These are phyloP conservation scores for Seriola aureovittata DNA, from an alignment of 2,113 vertebrate species.

Conservation along the genomic window DNA sequence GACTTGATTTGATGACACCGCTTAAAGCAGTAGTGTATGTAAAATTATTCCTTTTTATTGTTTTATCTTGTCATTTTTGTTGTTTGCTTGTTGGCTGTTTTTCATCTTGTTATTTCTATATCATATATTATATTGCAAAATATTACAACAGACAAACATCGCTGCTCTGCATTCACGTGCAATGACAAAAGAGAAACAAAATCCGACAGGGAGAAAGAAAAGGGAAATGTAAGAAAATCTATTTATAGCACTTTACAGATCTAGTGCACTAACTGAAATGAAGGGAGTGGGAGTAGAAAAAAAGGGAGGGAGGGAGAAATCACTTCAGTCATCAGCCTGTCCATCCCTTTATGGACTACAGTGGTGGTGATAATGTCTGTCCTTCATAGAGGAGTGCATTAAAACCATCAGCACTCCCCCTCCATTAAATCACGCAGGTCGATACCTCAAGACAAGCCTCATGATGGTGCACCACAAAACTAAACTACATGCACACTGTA, in stretches of 20 bases:
- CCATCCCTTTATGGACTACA: conserved; percentile 42
- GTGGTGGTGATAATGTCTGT: conserved; percentile 42
- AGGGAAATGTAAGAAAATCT: not conserved
- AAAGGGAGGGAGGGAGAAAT: conserved; percentile 12
- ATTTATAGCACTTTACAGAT: not conserved
- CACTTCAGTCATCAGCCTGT: conserved; percentile 36
- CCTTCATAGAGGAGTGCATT: conserved; percentile 62
- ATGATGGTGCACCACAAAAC: conserved; percentile 19
- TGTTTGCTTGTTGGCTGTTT: not conserved
- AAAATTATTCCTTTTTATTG: not conserved
- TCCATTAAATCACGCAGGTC: conserved; percentile 54
- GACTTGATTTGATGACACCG: not conserved
- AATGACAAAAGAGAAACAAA: not conserved
- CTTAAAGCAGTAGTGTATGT: not conserved
- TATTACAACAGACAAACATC: not conserved
- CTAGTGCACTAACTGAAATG: not conserved
- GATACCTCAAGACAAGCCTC: conserved; percentile 15
- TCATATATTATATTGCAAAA: conserved; percentile 7
- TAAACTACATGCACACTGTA: not conserved
- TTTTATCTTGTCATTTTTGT: not conserved
- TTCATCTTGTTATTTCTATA: not conserved
- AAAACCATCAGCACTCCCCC: conserved; percentile 45
- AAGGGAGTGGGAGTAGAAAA: conserved; percentile 7
- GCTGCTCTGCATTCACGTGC: not conserved
- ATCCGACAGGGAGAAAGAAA: not conserved